Evolutionary conservation across 2,888 invertebrate genomes (phyloP).

Genomic region (Automeris io): DNA sequence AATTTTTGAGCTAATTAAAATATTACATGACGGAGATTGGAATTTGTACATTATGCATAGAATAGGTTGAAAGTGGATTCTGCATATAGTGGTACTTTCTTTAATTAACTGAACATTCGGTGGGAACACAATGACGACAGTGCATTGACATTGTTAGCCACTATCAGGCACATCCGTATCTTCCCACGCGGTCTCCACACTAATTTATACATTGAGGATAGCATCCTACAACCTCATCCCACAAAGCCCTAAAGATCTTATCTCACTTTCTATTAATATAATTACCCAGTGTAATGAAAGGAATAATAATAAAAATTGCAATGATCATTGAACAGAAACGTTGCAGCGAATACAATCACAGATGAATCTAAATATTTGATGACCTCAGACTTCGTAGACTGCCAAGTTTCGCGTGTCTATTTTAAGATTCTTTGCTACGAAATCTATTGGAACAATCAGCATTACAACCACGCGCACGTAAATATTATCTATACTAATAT

Average conservation of each 20-base stretch:
- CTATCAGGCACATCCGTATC: constrained; percentile 58
- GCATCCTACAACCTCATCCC: constrained; percentile 47
- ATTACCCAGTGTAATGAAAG: not conserved
- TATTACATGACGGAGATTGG: not conserved
- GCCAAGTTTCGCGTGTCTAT: constrained; percentile 47
- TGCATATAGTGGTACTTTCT: constrained; percentile 10
- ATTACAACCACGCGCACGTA: no score
- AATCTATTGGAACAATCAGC: constrained; percentile 5
- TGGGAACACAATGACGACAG: constrained; percentile 26
- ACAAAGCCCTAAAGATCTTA: constrained; percentile 22
- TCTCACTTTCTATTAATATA: not conserved
- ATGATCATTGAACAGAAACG: not conserved
- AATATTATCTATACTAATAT: no score
- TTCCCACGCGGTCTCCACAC: constrained; percentile 53
- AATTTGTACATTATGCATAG: not conserved
- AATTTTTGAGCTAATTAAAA: not conserved
- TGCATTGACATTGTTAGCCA: constrained; percentile 49
- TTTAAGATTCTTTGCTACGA: constrained; percentile 20
- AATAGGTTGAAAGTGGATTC: not conserved
- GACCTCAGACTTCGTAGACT: constrained; percentile 35
- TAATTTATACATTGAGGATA: constrained; percentile 46
- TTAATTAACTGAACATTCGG: constrained; percentile 25
- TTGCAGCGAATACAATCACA: constrained; percentile 6
- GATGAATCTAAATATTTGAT: constrained; percentile 27
- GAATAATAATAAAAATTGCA: no score